Percentiles rank a stretch among this genome's conserved stretches.
Evolutionary conservation across 2,888 invertebrate genomes (phyloP).

Genomic region (Lepidochrysops patricia): DNA sequence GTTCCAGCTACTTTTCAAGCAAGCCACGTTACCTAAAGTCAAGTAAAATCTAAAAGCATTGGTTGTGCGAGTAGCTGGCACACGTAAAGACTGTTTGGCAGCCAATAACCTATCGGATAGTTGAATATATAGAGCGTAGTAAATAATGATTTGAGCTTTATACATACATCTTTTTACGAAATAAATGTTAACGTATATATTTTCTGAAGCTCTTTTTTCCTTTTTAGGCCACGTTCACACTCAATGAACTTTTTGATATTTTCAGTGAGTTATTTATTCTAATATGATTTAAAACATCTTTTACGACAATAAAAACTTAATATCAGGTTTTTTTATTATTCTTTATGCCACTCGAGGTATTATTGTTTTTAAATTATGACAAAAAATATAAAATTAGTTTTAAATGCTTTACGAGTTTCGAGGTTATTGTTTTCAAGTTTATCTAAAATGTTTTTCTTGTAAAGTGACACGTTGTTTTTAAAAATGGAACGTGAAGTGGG

Average conservation of each 20-base stretch:
- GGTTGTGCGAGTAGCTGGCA: neutral
- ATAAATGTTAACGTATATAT: neutral
- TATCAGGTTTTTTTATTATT: no score
- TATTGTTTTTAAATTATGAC: neutral
- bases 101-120: constrained; percentile 7
- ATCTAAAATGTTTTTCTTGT: no score
- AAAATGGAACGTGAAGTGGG: constrained; percentile 14
- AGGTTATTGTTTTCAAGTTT: no score
- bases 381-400: no score
- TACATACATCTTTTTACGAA: neutral
- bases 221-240: neutral
- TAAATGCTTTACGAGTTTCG: no score
- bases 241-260: no score
- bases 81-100: neutral
- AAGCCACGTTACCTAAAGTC: no score
- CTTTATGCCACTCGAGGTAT: neutral
- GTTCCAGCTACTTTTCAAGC: no score
- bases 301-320: no score
- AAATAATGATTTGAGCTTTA: constrained; percentile 14
- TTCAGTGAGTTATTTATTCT: no score
- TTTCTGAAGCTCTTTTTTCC: neutral
- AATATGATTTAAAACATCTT: no score
- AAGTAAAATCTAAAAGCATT: no score
- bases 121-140: constrained; percentile 13
- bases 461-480: neutral